phyloP scores from a whole-genome alignment of 1,140 invertebrate genomes.

The Papilio glaucus region DNA sequence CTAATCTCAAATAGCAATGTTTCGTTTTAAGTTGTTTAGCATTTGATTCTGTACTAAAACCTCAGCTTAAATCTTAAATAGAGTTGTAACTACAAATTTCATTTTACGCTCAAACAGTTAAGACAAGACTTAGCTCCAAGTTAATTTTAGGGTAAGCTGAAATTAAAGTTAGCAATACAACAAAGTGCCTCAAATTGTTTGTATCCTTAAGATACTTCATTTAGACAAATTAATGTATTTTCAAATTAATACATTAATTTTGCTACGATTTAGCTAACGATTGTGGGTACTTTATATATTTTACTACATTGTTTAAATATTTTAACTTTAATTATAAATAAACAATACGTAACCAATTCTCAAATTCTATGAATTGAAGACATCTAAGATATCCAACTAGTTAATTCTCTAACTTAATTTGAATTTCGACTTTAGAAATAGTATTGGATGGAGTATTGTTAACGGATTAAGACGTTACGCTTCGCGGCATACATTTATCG shows the following conservation, averaged over 20 bases:
- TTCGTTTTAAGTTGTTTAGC: not conserved
- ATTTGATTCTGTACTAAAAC: not conserved
- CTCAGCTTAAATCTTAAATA: not conserved
- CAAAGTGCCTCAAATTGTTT: not conserved
- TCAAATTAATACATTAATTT: too few relatives aligned
- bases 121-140: not conserved
- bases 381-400: not conserved
- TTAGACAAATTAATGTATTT: too few relatives aligned
- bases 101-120: not conserved
- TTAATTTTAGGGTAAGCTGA: not conserved
- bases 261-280: too few relatives aligned
- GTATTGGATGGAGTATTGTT: slow-evolving; percentile 1
- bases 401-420: not conserved
- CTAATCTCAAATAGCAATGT: not conserved
- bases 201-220: too few relatives aligned
- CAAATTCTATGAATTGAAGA: not conserved
- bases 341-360: too few relatives aligned
- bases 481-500: slow-evolving; percentile 1
- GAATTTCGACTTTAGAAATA: not conserved
- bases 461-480: slow-evolving; percentile 7
- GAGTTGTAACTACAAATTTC: not conserved
- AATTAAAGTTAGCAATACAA: not conserved
- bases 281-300: too few relatives aligned
- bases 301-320: too few relatives aligned
- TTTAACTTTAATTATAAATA: too few relatives aligned